Evolutionary conservation across 2,888 invertebrate species (phyloP).

Genomic region (Tuta absoluta): DNA sequence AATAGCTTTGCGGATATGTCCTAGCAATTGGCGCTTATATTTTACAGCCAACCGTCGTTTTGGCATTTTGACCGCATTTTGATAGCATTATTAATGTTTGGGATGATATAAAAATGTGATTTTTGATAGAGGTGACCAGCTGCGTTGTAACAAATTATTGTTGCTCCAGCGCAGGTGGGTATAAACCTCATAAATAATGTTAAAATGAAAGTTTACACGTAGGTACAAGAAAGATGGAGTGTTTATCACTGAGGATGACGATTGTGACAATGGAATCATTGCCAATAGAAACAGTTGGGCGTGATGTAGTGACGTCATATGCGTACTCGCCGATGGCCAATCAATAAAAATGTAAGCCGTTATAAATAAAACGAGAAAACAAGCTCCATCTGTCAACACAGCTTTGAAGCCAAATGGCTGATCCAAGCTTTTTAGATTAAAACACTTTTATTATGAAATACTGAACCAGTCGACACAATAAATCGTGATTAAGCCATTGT

Average conservation of each 20-base stretch:
- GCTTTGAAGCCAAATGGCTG: slow-evolving; percentile 48
- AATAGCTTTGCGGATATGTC: slow-evolving; percentile 75
- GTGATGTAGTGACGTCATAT: slow-evolving; percentile 54
- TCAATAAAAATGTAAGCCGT: slow-evolving; percentile 59
- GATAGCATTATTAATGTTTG: slow-evolving; percentile 72
- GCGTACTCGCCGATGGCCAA: slow-evolving; percentile 57
- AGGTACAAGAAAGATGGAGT: slow-evolving; percentile 49
- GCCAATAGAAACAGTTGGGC: slow-evolving; percentile 69
- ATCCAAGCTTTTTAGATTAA: slow-evolving; percentile 22
- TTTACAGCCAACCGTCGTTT: slow-evolving; percentile 71
- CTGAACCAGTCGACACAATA: slow-evolving; percentile 37
- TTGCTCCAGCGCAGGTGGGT: slow-evolving; percentile 57
- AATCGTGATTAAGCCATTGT: slow-evolving; percentile 58
- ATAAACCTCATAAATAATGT: slow-evolving; percentile 42
- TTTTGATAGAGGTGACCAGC: slow-evolving; percentile 69
- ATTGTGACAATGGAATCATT: slow-evolving; percentile 57
- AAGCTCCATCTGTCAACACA: slow-evolving; percentile 52
- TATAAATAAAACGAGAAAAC: slow-evolving; percentile 54
- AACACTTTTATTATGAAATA: slow-evolving; percentile 17
- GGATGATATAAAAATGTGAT: slow-evolving; percentile 71
- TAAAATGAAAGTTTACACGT: slow-evolving; percentile 35
- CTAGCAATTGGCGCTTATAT: slow-evolving; percentile 73
- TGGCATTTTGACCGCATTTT: slow-evolving; percentile 67
- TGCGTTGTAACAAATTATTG: slow-evolving; percentile 66
- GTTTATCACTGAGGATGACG: slow-evolving; percentile 45